Evolutionary conservation across 2,888 invertebrate genomes (phyloP).

Genomic region (Platycheirus rosarum): DNA sequence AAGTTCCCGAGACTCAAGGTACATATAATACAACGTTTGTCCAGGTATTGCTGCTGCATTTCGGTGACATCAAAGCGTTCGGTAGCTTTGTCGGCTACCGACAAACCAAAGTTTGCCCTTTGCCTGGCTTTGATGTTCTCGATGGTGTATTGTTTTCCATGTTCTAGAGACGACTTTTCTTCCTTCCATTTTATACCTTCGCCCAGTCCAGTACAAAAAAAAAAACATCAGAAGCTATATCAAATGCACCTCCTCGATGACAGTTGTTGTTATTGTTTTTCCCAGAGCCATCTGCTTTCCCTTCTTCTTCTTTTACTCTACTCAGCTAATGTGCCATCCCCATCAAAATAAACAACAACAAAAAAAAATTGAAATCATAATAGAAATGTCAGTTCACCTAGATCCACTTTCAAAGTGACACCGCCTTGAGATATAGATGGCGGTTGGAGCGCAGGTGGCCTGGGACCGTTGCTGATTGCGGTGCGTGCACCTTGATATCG

Average conservation of each 20-base stretch:
- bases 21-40: slow-evolving; percentile 19
- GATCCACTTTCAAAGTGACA: slow-evolving; percentile 71
- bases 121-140: slow-evolving; percentile 64
- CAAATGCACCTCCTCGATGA: slow-evolving; percentile 57
- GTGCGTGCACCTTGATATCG: slow-evolving; percentile 53
- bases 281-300: slow-evolving; percentile 21
- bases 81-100: slow-evolving; percentile 71
- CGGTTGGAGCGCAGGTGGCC: slow-evolving; percentile 56
- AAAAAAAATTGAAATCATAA: slow-evolving; percentile 69
- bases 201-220: slow-evolving; percentile 37
- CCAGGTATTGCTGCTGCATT: slow-evolving; percentile 39
- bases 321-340: slow-evolving; percentile 36
- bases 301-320: not conserved
- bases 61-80: slow-evolving; percentile 68
- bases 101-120: slow-evolving; percentile 71
- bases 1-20: slow-evolving; percentile 18
- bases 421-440: slow-evolving; percentile 43
- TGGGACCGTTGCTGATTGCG: slow-evolving; percentile 41
- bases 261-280: slow-evolving; percentile 32
- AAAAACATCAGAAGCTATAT: slow-evolving; percentile 68
- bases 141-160: slow-evolving; percentile 59
- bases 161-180: slow-evolving; percentile 34
- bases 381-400: slow-evolving; percentile 70
- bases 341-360: no score
- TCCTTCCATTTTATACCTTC: slow-evolving; percentile 11